A percentile compares a stretch with the other conserved stretches of the same genome.
Evolutionary conservation across 1,140 invertebrate genomes (phyloP).

Genomic region (Carposina sasakii): DNA sequence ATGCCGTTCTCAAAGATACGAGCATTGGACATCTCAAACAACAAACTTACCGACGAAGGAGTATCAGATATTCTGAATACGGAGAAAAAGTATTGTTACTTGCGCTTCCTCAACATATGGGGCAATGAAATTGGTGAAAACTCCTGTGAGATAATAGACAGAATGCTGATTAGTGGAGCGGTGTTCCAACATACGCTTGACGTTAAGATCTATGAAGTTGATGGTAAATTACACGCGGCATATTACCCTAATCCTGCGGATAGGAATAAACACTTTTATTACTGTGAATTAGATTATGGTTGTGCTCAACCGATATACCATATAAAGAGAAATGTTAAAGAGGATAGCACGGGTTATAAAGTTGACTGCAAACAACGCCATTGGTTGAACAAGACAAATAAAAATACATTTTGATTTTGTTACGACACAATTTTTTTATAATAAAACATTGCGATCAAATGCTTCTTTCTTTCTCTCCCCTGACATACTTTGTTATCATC

Average conservation of each 20-base stretch:
- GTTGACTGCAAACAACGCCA: conserved; percentile 50
- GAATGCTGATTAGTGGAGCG: conserved; percentile 68
- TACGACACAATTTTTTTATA: too few species aligned
- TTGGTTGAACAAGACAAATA: conserved; percentile 45
- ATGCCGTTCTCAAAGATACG: conserved; percentile 72
- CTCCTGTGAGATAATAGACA: conserved; percentile 60
- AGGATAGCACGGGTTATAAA: conserved; percentile 40
- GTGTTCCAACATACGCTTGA: conserved; percentile 73
- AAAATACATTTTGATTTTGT: conserved; percentile 34
- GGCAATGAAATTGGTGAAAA: conserved; percentile 67
- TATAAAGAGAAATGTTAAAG: conserved; percentile 45
- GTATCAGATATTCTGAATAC: conserved; percentile 69
- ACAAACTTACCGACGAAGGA: conserved; percentile 69
- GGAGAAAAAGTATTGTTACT: conserved; percentile 68
- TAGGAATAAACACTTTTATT: conserved; percentile 55
- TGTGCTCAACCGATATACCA: conserved; percentile 45
- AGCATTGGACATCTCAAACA: conserved; percentile 71
- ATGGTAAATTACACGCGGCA: conserved; percentile 65
- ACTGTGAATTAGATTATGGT: conserved; percentile 51
- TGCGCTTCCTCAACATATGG: conserved; percentile 72
- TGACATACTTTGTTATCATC: too few species aligned
- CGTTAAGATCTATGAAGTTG: conserved; percentile 70
- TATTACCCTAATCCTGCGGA: conserved; percentile 64
- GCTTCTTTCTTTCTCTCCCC: too few species aligned
- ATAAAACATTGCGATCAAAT: too few species aligned